Evolutionary conservation across 2,113 vertebrate species (phyloP), one percentile per base, ranked within the genome.

Genomic region (Lates calcarifer): DNA sequence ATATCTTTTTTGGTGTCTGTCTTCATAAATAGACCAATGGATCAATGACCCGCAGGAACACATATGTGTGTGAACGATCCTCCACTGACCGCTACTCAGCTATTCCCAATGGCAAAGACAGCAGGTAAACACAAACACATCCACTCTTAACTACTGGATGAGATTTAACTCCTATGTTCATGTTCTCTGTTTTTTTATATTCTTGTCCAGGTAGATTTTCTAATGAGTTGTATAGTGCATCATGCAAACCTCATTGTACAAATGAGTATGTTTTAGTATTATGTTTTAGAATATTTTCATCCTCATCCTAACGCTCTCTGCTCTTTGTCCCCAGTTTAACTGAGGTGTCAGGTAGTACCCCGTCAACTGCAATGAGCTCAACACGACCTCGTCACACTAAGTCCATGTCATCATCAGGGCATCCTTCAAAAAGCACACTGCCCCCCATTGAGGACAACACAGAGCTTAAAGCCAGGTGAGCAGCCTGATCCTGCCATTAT

Each of bases 321-420:
- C 43, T 49, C 31, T 58, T 31, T 11, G 3, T 33, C 26, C 22
- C 10, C 80, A 99, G 98, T 95, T 93, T 99, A 81, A 98, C 96
- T 0, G 98, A 99, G 94, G 96, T 99, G 95, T 98, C 97, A 24
- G 95, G 96, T 22, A 97, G 96, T 90, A 94, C 96, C 2, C 94
- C 96, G 1, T 96, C 95, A 1, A 92, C 95, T 9, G 94, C 94
- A 0, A 85, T 95, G 7, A 89, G 95, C 37, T 95, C 98, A 1
- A 91, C 98, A 0, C 95, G 98, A 35, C 97, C 98, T n/a, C 97
- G 98, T 17, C 98, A 99, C 90, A 97, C 98, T 64, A 99, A 99
- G 91, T 99, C 98, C 49, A 98, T 99, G 97, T 99, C 98, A 0
- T 95, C 98, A 26, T 99, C 98, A n/a, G 96, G 97, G 49, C 98